Percentiles rank a stretch among this genome's conserved stretches.
These are phyloP conservation scores for Aleiodes sp. DNA, from an alignment of 1,140 invertebrate species.

Conservation along the genomic window DNA sequence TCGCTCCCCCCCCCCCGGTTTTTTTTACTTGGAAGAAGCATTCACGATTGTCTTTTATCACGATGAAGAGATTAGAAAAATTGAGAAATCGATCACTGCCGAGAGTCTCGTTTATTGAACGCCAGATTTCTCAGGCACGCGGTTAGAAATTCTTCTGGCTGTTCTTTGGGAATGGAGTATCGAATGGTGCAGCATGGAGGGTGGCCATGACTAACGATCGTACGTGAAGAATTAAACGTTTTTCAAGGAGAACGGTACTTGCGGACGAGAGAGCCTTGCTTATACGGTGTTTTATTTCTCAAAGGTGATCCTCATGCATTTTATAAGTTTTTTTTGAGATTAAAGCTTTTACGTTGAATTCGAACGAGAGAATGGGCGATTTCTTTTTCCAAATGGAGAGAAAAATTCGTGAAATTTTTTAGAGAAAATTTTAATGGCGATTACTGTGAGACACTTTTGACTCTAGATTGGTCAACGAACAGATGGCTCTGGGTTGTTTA, in stretches of 20 bases:
- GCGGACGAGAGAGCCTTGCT: background rate
- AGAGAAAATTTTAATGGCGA: too few species aligned
- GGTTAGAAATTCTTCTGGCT: background rate
- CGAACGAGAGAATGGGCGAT: background rate
- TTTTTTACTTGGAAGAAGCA: background rate
- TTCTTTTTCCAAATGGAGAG: too few species aligned
- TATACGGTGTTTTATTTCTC: too few species aligned
- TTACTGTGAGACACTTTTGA: too few species aligned
- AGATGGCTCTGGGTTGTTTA: too few species aligned
- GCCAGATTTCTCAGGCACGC: background rate
- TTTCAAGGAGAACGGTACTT: background rate
- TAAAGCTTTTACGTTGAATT: background rate
- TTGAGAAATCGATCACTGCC: background rate
- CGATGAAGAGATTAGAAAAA: background rate
- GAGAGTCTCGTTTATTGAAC: background rate
- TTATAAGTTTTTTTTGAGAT: background rate
- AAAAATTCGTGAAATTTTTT: too few species aligned
- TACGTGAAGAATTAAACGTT: slow-evolving; percentile 4
- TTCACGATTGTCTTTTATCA: slow-evolving; percentile 14
- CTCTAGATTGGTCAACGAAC: too few species aligned
- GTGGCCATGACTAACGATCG: slow-evolving; percentile 10
- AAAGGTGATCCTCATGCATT: background rate
- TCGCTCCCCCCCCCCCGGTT: too few species aligned
- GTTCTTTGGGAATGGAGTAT: background rate
- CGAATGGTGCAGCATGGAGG: background rate